These are phyloP conservation scores for Oegoconia quadripuncta DNA, from an alignment of 2,888 invertebrate genomes.

Conservation along the genomic window DNA sequence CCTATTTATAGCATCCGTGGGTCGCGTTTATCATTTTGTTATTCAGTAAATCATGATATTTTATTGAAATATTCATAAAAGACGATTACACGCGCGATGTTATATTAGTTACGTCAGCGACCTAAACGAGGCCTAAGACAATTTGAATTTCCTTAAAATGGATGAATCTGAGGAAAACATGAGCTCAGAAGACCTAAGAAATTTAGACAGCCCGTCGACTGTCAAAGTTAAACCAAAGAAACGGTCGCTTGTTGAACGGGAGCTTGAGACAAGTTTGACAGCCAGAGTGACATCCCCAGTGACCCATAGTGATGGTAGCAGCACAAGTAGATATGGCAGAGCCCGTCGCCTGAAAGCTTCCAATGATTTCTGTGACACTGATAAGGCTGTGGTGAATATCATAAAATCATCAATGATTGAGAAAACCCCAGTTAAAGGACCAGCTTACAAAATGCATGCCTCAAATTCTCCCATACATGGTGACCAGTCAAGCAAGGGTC, in stretches of 20 bases:
- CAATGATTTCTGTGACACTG: conserved; percentile 54
- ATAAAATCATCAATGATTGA: conserved; percentile 41
- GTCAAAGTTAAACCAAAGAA: conserved; percentile 58
- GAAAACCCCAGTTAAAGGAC: conserved; percentile 41
- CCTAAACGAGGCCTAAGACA: conserved; percentile 21
- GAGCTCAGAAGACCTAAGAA: conserved; percentile 44
- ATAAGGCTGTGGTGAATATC: conserved; percentile 44
- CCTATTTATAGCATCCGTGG: conserved; percentile 30
- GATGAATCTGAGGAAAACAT: conserved; percentile 61
- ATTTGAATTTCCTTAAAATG: conserved; percentile 37
- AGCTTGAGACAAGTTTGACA: conserved; percentile 66
- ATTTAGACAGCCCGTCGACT: conserved; percentile 29
- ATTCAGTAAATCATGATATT: conserved; percentile 24
- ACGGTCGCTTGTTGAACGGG: conserved; percentile 61
- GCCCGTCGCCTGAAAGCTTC: conserved; percentile 74
- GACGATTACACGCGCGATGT: conserved; percentile 34
- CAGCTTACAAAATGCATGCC: conserved; percentile 63
- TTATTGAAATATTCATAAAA: conserved; percentile 26
- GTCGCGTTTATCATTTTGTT: conserved; percentile 35
- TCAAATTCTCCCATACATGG: conserved; percentile 51
- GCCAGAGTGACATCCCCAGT: conserved; percentile 58
- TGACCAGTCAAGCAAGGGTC: too few relatives aligned
- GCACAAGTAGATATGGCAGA: conserved; percentile 80
- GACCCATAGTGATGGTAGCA: conserved; percentile 38
- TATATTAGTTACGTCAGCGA: conserved; percentile 38